Percentiles rank a stretch among this genome's conserved stretches.
phyloP scores from a whole-genome alignment of 2,888 invertebrate species.

The Cepaea hortensis region DNA sequence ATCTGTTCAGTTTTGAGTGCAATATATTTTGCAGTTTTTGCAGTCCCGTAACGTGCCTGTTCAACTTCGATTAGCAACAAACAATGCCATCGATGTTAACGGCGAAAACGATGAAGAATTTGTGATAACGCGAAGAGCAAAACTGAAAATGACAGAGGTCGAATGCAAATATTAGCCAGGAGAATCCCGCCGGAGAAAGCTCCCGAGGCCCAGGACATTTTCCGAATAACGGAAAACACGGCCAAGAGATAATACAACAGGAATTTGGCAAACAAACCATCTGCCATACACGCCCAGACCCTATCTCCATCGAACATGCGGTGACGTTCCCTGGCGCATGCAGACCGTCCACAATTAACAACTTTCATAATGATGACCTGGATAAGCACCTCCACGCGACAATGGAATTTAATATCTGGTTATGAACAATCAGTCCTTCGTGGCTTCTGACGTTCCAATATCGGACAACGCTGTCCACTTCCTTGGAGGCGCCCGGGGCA shows the following conservation, averaged over 20 bases:
- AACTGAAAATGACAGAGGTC: slow-evolving; percentile 31
- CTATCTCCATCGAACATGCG: not conserved
- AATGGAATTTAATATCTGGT: slow-evolving; percentile 39
- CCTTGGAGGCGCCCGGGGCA: not conserved
- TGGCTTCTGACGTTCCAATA: slow-evolving; percentile 18
- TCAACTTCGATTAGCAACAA: slow-evolving; percentile 12
- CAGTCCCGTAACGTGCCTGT: not conserved
- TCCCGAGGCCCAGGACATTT: not conserved
- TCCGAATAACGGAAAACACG: slow-evolving; percentile 4
- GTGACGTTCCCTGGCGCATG: not conserved
- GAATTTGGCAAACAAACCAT: slow-evolving; percentile 4
- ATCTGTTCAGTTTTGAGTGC: too few relatives aligned
- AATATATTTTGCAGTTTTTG: too few relatives aligned
- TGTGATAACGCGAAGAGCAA: not conserved
- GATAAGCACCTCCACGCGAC: slow-evolving; percentile 38
- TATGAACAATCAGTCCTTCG: slow-evolving; percentile 14
- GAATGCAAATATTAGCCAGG: slow-evolving; percentile 25
- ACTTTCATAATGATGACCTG: slow-evolving; percentile 26
- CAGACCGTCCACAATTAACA: not conserved
- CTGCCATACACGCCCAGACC: not conserved
- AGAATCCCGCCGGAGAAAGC: not conserved
- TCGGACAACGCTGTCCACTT: not conserved
- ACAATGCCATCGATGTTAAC: not conserved
- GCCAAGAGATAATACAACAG: slow-evolving; percentile 22
- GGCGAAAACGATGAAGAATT: not conserved